Conservation (phyloP, 2,888 invertebrate genomes). For the Lithophane leautieri region DNA sequence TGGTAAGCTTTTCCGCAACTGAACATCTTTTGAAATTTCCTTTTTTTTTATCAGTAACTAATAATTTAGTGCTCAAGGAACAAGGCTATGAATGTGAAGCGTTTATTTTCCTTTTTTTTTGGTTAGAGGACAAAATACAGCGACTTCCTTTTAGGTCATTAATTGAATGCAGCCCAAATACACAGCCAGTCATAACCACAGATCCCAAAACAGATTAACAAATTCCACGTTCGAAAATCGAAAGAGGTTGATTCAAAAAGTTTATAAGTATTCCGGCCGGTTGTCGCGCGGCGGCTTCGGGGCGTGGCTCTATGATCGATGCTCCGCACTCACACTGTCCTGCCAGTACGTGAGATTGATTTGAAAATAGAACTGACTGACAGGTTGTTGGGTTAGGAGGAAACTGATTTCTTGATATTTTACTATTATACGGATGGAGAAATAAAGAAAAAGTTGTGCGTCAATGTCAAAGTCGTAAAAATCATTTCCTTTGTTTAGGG, state of each 20-base stretch:
- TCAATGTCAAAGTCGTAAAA: background rate
- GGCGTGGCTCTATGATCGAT: slow-evolving; percentile 88
- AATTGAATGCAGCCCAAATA: slow-evolving; percentile 30
- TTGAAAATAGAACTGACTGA: slow-evolving; percentile 68
- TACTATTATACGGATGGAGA: background rate
- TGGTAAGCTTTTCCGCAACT: background rate
- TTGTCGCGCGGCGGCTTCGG: slow-evolving; percentile 71
- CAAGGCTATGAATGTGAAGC: background rate
- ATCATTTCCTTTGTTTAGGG: background rate
- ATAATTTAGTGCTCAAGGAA: background rate
- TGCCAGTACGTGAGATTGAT: slow-evolving; percentile 62
- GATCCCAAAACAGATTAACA: slow-evolving; percentile 67
- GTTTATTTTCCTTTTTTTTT: background rate
- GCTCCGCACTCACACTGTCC: slow-evolving; percentile 68
- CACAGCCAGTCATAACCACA: slow-evolving; percentile 36
- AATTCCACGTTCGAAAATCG: slow-evolving; percentile 63
- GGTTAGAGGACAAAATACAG: background rate
- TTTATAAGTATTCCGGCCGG: slow-evolving; percentile 79
- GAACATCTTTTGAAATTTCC: background rate
- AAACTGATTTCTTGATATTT: slow-evolving; percentile 38
- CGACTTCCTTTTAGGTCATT: slow-evolving; percentile 1
- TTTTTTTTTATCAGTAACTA: background rate
- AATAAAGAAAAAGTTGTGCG: background rate
- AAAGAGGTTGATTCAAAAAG: slow-evolving; percentile 71
- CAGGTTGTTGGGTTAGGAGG: slow-evolving; percentile 62